Percentiles rank a stretch among this genome's conserved stretches.
Conservation (phyloP, 2,113 vertebrate genomes). For the Rhinoderma darwinii region DNA sequence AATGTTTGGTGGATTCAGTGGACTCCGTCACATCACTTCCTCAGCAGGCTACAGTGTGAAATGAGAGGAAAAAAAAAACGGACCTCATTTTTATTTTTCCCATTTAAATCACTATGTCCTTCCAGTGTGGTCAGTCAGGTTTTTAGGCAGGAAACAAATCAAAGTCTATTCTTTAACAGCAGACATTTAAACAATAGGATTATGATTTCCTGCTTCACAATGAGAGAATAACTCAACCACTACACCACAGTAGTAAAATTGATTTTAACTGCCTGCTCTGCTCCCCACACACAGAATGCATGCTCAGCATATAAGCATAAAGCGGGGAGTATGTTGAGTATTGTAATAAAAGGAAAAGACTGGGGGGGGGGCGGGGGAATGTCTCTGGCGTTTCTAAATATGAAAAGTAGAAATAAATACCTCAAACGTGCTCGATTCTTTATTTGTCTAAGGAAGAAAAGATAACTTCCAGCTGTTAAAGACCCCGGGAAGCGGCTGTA, state of each 20-base stretch:
- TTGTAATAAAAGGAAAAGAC: constrained; percentile 35
- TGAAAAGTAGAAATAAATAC: constrained; percentile 16
- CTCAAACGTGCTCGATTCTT: constrained; percentile 11
- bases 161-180: neutral
- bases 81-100: neutral
- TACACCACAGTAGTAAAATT: constrained; percentile 43
- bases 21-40: neutral
- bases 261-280: constrained; percentile 34
- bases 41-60: neutral
- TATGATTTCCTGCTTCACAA: constrained; percentile 51
- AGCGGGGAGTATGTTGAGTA: constrained; percentile 10
- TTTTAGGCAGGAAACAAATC: constrained; percentile 24
- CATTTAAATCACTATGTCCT: neutral
- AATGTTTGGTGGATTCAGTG: constrained; percentile 13
- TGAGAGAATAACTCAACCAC: constrained; percentile 43
- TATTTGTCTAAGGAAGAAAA: constrained; percentile 1
- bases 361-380: neutral
- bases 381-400: constrained; percentile 22
- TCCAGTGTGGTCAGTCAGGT: neutral
- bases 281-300: constrained; percentile 55
- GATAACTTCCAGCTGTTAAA: constrained; percentile 35
- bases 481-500: constrained; percentile 17
- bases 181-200: constrained; percentile 48
- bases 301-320: constrained; percentile 51
- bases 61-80: neutral